These are phyloP conservation scores for Scelioninae gen. 2 DNA, from an alignment of 2,888 invertebrate species.

Conservation along the genomic window DNA sequence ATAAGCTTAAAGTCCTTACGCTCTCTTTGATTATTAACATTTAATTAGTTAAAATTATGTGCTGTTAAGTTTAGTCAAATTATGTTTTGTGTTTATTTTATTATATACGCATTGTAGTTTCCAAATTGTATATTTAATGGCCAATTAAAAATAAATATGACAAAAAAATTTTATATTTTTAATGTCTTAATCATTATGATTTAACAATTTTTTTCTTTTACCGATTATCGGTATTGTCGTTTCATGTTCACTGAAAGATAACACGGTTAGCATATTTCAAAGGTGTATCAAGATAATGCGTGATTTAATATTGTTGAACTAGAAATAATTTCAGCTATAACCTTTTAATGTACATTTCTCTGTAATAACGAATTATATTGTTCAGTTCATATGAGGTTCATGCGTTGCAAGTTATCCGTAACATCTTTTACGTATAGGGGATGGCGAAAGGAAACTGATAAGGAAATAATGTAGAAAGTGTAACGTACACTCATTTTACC, in stretches of 20 bases:
- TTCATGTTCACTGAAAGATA: neutral
- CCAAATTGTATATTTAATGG: too few relatives aligned
- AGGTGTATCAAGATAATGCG: neutral
- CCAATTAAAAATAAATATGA: too few relatives aligned
- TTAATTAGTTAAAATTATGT: too few relatives aligned
- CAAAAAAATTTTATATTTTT: too few relatives aligned
- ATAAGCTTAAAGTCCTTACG: too few relatives aligned
- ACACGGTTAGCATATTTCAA: neutral
- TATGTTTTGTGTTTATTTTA: too few relatives aligned
- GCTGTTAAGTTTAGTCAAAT: too few relatives aligned
- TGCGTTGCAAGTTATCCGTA: constrained; percentile 11
- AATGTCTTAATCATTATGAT: too few relatives aligned
- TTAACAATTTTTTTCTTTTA: neutral
- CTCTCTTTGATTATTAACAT: too few relatives aligned
- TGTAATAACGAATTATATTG: constrained; percentile 14
- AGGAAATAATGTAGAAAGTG: constrained; percentile 17
- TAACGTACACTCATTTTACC: constrained; percentile 24
- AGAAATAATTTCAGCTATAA: constrained; percentile 9
- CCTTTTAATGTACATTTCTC: constrained; percentile 2
- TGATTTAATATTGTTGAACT: neutral
- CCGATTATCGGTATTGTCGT: neutral
- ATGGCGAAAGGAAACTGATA: constrained; percentile 18
- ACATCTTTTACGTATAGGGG: constrained; percentile 10
- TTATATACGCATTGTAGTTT: too few relatives aligned
- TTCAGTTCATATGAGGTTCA: constrained; percentile 4